phyloP scores from a whole-genome alignment of 2,888 invertebrate genomes.

The Drosophila sordidapex region DNA sequence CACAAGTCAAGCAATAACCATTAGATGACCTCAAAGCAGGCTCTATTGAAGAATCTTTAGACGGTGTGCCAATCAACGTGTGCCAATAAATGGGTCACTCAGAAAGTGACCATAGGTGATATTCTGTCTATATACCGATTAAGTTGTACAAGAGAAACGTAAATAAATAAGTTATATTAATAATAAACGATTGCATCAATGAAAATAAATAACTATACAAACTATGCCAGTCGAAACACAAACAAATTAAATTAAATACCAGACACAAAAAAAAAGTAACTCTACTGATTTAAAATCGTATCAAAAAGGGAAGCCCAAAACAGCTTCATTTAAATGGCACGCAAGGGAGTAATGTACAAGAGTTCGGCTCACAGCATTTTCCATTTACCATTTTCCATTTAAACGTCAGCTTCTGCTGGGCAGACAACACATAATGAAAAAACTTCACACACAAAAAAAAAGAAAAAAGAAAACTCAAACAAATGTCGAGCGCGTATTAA shows the following conservation, averaged over 20 bases:
- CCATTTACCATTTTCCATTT: constrained; percentile 27
- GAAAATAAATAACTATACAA: constrained; percentile 48
- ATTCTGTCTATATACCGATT: neutral
- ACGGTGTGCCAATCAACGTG: constrained; percentile 33
- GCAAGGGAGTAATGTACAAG: constrained; percentile 61
- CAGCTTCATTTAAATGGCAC: constrained; percentile 80
- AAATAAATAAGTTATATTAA: neutral
- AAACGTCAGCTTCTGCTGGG: constrained; percentile 8
- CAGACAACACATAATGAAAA: constrained; percentile 66
- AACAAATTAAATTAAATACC: constrained; percentile 66
- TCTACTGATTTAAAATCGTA: constrained; percentile 22
- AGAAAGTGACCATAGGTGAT: constrained; percentile 2
- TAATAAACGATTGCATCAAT: constrained; percentile 24
- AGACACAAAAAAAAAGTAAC: constrained; percentile 49
- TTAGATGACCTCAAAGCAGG: constrained; percentile 8
- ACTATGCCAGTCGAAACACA: constrained; percentile 43
- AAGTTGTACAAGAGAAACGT: neutral
- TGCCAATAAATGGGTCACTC: constrained; percentile 20
- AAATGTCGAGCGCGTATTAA: constrained; percentile 74
- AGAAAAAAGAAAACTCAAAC: constrained; percentile 10
- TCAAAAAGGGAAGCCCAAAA: constrained; percentile 41
- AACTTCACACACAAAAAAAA: constrained; percentile 60
- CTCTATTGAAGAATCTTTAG: constrained; percentile 12
- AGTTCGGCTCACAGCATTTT: constrained; percentile 15
- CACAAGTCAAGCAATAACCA: constrained; percentile 18